Evolutionary conservation across 2,797 vertebrate genomes (phyloP), one percentile per base, ranked within the genome.

Genomic region (Neomorphus geoffroyi): DNA sequence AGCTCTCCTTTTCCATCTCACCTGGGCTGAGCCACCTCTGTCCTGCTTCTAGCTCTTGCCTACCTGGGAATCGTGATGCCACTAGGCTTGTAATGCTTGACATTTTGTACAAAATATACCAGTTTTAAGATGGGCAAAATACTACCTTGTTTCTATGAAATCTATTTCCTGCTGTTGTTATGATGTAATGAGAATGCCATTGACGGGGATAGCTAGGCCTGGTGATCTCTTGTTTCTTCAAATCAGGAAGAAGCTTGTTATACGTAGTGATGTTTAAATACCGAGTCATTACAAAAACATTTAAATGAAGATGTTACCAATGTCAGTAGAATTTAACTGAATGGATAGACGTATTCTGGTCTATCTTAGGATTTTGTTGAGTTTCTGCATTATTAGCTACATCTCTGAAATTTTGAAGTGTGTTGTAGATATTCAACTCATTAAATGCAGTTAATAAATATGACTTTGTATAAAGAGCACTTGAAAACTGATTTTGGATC

Each of bases 181-280:
- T 28, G 45, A 43, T 67, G 58, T 72, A 69, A 81, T 60, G 66
- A 70, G 51, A 50, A 84, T 90, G 56, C 28, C 50, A 10, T 10
- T 74, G 88, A 18, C 46, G 28, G 41, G 50, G 28, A 32, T 90
- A 58, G 64, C 58, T 60, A 56, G 91, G 92, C 94, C 95, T 86
- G n/a, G 16, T 7, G 7, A 51, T 91, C 80, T 89, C 60, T 80
- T 80, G 70, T 62, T 88, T 86, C 89, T 92, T 95, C 60, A 82
- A 21, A 91, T 94, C 85, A 70, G 90, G 94, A 95, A 96, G 95
- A 84, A 88, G 90, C 74, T 94, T 73, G 86, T 96, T 96, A 88
- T 66, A 53, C 57, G 14, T 62, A 84, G 80, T 73, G 86, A 16
- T 96, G 78, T 93, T 94, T 93, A 90, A 92, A 93, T 93, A 91